Evolutionary conservation across 1,140 invertebrate species (phyloP).

Genomic region (Neodiprion pinetum): DNA sequence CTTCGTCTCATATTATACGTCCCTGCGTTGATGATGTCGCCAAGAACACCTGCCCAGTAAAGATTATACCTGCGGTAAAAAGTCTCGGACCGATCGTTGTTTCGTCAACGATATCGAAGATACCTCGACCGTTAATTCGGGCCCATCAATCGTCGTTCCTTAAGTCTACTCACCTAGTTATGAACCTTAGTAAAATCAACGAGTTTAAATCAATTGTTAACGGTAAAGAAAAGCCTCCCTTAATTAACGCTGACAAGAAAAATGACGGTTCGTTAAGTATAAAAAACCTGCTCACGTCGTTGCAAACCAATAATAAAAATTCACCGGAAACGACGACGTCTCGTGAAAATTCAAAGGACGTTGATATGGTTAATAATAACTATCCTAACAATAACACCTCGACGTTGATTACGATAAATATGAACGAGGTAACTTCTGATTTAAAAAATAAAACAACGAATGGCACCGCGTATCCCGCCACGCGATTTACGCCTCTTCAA

Average conservation of each 20-base stretch:
- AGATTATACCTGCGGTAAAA: background rate
- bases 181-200: slow-evolving; percentile 20
- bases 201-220: background rate
- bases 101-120: slow-evolving; percentile 9
- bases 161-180: slow-evolving; percentile 23
- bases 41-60: background rate
- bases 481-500: background rate
- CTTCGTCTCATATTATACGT: too few species aligned
- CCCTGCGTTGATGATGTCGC: background rate
- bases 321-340: background rate
- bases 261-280: background rate
- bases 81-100: background rate
- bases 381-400: background rate
- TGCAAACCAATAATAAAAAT: background rate
- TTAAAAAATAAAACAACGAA: background rate
- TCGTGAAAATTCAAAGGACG: background rate
- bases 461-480: background rate
- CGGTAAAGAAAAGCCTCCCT: background rate
- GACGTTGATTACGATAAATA: background rate
- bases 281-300: background rate
- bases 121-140: slow-evolving; percentile 3
- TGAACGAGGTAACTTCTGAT: background rate
- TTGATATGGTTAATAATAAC: background rate
- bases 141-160: slow-evolving; percentile 7
- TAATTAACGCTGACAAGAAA: background rate